Percentiles rank a stretch among this genome's conserved stretches.
Conservation (phyloP, 2,797 vertebrate species). For the Denticeps clupeoides region DNA sequence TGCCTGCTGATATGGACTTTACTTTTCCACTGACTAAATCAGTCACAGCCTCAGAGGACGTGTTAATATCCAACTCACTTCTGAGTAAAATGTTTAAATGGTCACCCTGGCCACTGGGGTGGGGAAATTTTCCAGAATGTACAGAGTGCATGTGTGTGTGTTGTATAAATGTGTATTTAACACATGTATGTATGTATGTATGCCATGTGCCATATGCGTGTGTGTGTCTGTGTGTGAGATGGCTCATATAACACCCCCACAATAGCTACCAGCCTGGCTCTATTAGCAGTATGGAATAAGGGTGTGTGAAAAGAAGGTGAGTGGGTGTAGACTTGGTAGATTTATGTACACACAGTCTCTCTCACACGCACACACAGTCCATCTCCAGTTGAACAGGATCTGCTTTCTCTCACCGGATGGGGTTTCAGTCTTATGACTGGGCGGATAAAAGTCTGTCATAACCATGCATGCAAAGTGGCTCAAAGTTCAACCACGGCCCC, state of each 20-base stretch:
- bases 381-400: conserved; percentile 16
- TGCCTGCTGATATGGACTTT: too few relatives aligned
- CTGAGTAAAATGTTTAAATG: conserved; percentile 31
- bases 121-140: too few relatives aligned
- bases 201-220: too few relatives aligned
- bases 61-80: conserved; percentile 43
- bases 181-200: background rate
- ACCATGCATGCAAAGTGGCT: conserved; percentile 38
- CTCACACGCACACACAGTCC: background rate
- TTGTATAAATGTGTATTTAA: conserved; percentile 15
- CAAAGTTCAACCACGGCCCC: conserved; percentile 18
- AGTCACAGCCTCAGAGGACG: conserved; percentile 31
- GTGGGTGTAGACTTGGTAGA: too few relatives aligned
- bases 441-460: conserved; percentile 30
- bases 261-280: conserved; percentile 11
- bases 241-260: conserved; percentile 1
- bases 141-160: conserved; percentile 4
- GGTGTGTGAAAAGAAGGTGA: too few relatives aligned
- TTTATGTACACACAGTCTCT: too few relatives aligned
- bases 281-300: too few relatives aligned
- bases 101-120: conserved; percentile 19
- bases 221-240: background rate
- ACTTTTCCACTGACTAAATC: conserved; percentile 40
- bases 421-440: conserved; percentile 63
- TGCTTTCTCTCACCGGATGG: conserved; percentile 38